Conservation (phyloP, 1,140 invertebrate species). For the Sinella curviseta region DNA sequence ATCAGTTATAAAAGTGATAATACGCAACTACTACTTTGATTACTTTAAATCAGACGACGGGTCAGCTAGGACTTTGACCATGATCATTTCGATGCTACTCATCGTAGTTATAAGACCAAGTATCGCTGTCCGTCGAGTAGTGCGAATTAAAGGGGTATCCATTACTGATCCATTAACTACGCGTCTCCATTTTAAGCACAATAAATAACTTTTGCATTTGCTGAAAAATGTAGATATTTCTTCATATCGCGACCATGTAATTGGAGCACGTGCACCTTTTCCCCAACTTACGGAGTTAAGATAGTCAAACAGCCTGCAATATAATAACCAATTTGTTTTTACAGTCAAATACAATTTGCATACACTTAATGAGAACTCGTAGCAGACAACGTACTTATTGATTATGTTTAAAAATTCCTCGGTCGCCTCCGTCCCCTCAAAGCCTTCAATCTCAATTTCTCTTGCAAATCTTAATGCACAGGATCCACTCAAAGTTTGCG, state of each 20-base stretch:
- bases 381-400: conserved; percentile 3
- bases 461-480: conserved; percentile 29
- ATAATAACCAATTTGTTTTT: neutral
- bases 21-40: neutral
- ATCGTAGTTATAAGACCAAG: conserved; percentile 44
- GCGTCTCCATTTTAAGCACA: neutral
- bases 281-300: conserved; percentile 36
- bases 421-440: conserved; percentile 29
- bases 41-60: neutral
- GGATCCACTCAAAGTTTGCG: conserved; percentile 30
- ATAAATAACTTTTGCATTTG: neutral
- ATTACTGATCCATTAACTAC: neutral
- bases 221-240: neutral
- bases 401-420: conserved; percentile 30
- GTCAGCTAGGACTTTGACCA: neutral
- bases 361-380: neutral
- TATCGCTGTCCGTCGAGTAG: conserved; percentile 49
- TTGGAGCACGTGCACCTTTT: conserved; percentile 36
- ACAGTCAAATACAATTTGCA: too few species aligned
- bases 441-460: conserved; percentile 22
- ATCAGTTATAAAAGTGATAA: neutral
- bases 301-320: conserved; percentile 41
- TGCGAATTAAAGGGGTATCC: too few species aligned
- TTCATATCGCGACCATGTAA: neutral
- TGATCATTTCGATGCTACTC: conserved; percentile 35